phyloP scores from a whole-genome alignment of 2,888 invertebrate species.

The Tortrix viridana region DNA sequence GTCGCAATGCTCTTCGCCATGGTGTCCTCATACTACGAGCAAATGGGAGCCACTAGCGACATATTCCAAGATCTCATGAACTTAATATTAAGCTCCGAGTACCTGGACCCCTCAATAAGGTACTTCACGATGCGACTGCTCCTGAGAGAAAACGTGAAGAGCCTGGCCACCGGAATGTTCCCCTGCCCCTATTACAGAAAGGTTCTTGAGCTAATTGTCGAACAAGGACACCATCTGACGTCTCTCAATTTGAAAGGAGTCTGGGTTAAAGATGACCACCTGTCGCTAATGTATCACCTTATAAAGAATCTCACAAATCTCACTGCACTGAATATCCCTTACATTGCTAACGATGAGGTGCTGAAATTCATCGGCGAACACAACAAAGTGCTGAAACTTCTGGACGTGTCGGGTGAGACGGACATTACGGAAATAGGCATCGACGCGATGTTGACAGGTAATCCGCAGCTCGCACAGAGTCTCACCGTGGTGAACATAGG shows the following conservation, averaged over 20 bases:
- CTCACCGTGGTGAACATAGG: conserved; percentile 87
- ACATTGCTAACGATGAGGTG: conserved; percentile 88
- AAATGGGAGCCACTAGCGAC: conserved; percentile 86
- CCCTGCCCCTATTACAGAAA: conserved; percentile 89
- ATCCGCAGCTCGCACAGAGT: conserved; percentile 79
- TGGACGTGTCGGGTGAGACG: conserved; percentile 89
- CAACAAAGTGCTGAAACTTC: conserved; percentile 82
- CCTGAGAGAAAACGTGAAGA: conserved; percentile 86
- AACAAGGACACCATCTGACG: conserved; percentile 86
- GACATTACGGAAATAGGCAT: conserved; percentile 87
- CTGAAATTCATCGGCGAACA: conserved; percentile 84
- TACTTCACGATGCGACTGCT: conserved; percentile 87
- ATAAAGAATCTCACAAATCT: conserved; percentile 85
- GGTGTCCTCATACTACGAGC: conserved; percentile 84
- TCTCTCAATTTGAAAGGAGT: conserved; percentile 88
- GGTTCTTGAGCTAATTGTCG: conserved; percentile 86
- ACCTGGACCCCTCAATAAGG: conserved; percentile 87
- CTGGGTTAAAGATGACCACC: conserved; percentile 89
- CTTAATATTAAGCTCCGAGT: conserved; percentile 86
- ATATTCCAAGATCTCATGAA: conserved; percentile 88
- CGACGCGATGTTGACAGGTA: conserved; percentile 80
- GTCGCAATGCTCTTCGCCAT: conserved; percentile 84
- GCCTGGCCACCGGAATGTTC: conserved; percentile 87
- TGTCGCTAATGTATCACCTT: conserved; percentile 85
- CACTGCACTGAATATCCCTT: conserved; percentile 86